Conservation (phyloP, 2,797 vertebrate species). For the Aulostomus chinensis region DNA sequence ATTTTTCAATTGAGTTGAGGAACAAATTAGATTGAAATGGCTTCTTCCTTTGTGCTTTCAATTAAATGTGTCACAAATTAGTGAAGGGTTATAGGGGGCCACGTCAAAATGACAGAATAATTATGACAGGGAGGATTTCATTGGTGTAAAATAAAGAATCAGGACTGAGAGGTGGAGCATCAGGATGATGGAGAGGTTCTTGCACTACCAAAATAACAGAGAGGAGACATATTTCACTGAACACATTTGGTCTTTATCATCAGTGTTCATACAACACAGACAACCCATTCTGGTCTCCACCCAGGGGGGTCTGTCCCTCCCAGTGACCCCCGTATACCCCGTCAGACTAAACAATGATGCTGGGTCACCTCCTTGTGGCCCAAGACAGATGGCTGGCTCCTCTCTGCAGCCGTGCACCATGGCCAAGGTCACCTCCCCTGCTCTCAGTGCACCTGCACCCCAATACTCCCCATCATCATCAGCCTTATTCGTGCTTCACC, state of each 20-base stretch:
- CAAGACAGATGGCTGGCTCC: conserved; percentile 81
- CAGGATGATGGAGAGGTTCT: conserved; percentile 19
- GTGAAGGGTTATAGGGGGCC: conserved; percentile 50
- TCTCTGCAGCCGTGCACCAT: conserved; percentile 58
- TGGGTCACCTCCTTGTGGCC: conserved; percentile 71
- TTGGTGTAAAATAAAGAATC: conserved; percentile 20
- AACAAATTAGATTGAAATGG: conserved; percentile 56
- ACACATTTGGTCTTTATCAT: conserved; percentile 26
- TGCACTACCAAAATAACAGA: conserved; percentile 44
- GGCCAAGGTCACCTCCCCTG: conserved; percentile 79
- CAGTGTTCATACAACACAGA: conserved; percentile 35
- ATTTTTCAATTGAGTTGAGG: conserved; percentile 31
- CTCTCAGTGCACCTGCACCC: conserved; percentile 67
- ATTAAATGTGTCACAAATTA: conserved; percentile 63
- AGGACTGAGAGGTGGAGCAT: conserved; percentile 24
- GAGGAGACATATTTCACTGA: no score
- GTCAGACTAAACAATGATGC: conserved; percentile 77
- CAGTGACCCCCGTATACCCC: conserved; percentile 69
- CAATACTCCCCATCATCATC: conserved; percentile 58
- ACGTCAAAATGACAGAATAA: conserved; percentile 69
- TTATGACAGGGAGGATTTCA: conserved; percentile 42
- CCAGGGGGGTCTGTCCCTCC: conserved; percentile 56
- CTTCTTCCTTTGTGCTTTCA: conserved; percentile 51
- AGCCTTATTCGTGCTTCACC: conserved; percentile 58
- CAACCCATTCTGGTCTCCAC: conserved; percentile 43